These are phyloP conservation scores for Xestobium rufovillosum DNA, from an alignment of 2,888 invertebrate species.

Conservation along the genomic window DNA sequence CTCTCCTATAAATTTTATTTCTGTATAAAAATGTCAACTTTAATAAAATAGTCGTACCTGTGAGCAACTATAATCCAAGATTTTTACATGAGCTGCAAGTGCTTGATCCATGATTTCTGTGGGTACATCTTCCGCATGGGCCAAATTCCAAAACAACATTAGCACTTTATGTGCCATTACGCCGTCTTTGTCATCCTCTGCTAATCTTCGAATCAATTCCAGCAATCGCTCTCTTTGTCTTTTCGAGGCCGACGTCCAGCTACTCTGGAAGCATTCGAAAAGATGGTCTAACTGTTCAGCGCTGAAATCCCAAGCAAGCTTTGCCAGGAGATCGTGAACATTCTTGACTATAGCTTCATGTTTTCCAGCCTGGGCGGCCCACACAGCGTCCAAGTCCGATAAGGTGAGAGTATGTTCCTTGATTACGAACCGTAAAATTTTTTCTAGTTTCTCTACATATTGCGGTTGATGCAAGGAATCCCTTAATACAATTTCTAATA, in stretches of 20 bases:
- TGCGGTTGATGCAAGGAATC: slow-evolving; percentile 96
- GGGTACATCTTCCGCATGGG: slow-evolving; percentile 91
- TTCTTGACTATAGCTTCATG: slow-evolving; percentile 98
- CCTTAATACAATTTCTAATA: slow-evolving; percentile 87
- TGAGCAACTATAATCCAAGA: slow-evolving; percentile 94
- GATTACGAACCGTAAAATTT: slow-evolving; percentile 94
- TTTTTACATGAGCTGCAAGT: slow-evolving; percentile 89
- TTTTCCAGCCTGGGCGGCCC: slow-evolving; percentile 96
- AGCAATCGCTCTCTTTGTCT: slow-evolving; percentile 92
- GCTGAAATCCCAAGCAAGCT: slow-evolving; percentile 96
- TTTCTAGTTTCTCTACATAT: slow-evolving; percentile 96
- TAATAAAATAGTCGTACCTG: too few relatives aligned
- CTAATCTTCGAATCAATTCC: slow-evolving; percentile 88
- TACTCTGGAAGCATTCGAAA: slow-evolving; percentile 92
- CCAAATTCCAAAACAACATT: slow-evolving; percentile 92
- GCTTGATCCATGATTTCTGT: slow-evolving; percentile 98
- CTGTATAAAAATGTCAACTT: not conserved
- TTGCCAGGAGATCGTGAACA: slow-evolving; percentile 91
- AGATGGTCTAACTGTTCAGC: slow-evolving; percentile 95
- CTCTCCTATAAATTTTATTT: slow-evolving; percentile 46
- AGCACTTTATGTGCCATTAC: slow-evolving; percentile 98
- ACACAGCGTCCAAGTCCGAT: slow-evolving; percentile 89
- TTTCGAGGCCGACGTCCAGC: slow-evolving; percentile 91
- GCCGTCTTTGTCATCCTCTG: slow-evolving; percentile 97
- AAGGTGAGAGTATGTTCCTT: slow-evolving; percentile 84